Conservation (phyloP, 2,888 invertebrate genomes). For the Melipona bicolor region DNA sequence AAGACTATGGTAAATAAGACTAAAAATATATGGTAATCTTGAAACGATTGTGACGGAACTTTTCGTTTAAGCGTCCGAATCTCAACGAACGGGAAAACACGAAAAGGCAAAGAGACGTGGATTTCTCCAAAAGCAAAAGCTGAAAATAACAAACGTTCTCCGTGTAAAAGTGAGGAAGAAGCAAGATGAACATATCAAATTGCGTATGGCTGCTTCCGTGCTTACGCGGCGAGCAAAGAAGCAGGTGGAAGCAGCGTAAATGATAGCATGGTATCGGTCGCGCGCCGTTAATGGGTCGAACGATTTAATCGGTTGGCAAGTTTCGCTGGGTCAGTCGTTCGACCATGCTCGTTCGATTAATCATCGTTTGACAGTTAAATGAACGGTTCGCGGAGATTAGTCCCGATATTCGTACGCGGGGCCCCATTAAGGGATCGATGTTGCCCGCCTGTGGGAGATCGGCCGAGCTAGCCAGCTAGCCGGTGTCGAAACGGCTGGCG, state of each 20-base stretch:
- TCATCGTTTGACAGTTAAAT: conserved; percentile 60
- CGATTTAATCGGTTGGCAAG: conserved; percentile 43
- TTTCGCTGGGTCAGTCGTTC: conserved; percentile 55
- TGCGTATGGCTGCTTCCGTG: too few relatives aligned
- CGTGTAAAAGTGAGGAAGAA: not conserved
- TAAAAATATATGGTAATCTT: too few relatives aligned
- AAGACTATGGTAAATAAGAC: too few relatives aligned
- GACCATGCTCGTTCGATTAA: conserved; percentile 46
- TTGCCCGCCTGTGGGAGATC: conserved; percentile 1
- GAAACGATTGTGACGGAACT: too few relatives aligned
- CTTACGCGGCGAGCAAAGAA: not conserved
- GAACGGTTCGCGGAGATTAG: conserved; percentile 45
- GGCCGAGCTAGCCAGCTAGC: not conserved
- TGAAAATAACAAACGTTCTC: too few relatives aligned
- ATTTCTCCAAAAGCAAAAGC: not conserved
- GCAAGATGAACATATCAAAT: not conserved
- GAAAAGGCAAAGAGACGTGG: too few relatives aligned
- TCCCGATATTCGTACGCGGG: conserved; percentile 9
- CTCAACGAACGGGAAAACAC: too few relatives aligned
- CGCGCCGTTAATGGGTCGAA: conserved; percentile 30
- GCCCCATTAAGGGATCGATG: conserved; percentile 15
- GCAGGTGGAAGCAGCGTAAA: conserved; percentile 38
- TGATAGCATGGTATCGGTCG: conserved; percentile 44
- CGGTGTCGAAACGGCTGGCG: conserved; percentile 39
- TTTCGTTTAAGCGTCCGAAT: too few relatives aligned